Base-by-base conservation (phyloP, 2,888 invertebrate species). In the Oligia latruncula region DNA sequence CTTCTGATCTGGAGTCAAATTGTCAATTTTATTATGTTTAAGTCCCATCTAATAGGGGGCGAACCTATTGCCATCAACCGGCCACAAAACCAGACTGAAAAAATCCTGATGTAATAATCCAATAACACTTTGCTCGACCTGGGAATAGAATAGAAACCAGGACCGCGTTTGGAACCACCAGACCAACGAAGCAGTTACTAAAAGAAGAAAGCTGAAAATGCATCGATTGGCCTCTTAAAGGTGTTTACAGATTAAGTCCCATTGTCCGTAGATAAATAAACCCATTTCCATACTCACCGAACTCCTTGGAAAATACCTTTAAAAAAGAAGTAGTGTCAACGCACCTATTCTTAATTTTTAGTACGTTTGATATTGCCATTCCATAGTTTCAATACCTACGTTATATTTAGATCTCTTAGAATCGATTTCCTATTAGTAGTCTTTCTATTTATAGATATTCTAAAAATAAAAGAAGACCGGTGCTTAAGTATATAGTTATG, bases 381-480 rank as follows among this genome's bases (percentile, higher is more conserved):
- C 9, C 35, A n/a, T 13, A 40, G 5, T 40, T 49, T 52, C n/a
- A n/a, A n/a, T n/a, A n/a, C n/a, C n/a, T 74, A 20, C 5, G 6
- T 23, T 49, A 15, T 20, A 17, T 35, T 35, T 49, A 29, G 29
- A 29, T 29, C 29, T 29, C 29, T 29, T 29, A 29, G 29, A 29
- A 29, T 35, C 58, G 71, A 71, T 71, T 46, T 55, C 15, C 3
- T 71, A 23, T 70, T 6, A 35, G 15, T 49, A 60, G 58, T 4
- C 0, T 40, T 4, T 17, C 58, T 58, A 71, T 17, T 75, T 58
- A 46, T 11, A 75, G 15, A n/a, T 49, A 62, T 73, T 76, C 40
- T 49, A 76, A 49, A 76, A 76, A 76, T 73, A 62, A 62, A 62
- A 1, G 46, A 71, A 60, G 60, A 35, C 17, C 13, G 11, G n/a